phyloP scores from a whole-genome alignment of 37 sponge, comb jelly and placozoan genomes.

The Bolinopsis microptera region DNA sequence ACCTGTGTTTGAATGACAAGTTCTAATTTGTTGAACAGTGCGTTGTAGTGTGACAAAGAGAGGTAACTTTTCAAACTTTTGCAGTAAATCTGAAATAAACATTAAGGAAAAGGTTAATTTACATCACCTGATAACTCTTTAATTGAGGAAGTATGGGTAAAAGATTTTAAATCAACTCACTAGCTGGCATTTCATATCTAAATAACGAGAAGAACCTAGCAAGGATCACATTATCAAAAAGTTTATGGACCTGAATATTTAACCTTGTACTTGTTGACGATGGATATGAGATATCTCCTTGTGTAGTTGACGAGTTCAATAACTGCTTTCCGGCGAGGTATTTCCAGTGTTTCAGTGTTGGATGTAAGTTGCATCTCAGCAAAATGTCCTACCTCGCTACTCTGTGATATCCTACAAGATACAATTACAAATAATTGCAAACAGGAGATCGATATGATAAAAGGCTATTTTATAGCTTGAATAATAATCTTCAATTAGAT shows the following conservation, averaged over 20 bases:
- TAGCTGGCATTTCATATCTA: no score
- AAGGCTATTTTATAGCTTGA: no score
- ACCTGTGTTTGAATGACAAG: conserved; percentile 44
- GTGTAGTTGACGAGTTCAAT: background rate
- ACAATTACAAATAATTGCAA: background rate
- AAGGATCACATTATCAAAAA: no score
- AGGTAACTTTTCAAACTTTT: conserved; percentile 15
- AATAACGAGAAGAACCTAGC: no score
- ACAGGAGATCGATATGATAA: no score
- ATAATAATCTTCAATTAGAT: no score
- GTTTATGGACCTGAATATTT: no score
- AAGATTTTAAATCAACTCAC: no score
- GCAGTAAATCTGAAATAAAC: conserved; percentile 8
- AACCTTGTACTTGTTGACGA: conserved; percentile 54
- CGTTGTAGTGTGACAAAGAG: background rate
- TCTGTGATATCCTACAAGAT: background rate
- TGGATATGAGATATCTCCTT: conserved; percentile 13
- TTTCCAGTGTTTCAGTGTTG: conserved; percentile 1
- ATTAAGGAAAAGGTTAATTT: background rate
- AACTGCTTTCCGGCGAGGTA: background rate
- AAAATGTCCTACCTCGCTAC: background rate
- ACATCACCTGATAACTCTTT: no score
- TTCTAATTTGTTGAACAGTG: conserved; percentile 3
- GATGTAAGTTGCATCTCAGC: conserved; percentile 36
- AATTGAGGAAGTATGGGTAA: no score